A percentile compares a stretch with the other conserved stretches of the same genome.
phyloP scores from a whole-genome alignment of 2,888 invertebrate species.

The Panorpa germanica region DNA sequence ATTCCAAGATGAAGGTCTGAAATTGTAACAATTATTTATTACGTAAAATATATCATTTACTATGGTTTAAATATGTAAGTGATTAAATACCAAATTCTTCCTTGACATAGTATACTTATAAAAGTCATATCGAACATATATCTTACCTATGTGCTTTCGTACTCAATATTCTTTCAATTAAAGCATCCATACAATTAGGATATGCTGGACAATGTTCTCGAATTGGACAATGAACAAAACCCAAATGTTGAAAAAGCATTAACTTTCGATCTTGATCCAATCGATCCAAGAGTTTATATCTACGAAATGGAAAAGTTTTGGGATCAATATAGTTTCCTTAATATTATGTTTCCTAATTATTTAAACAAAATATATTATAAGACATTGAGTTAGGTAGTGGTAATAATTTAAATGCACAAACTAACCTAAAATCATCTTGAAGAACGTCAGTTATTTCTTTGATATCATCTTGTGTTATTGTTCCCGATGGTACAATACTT shows the following conservation, averaged over 20 bases:
- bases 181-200: constrained; percentile 61
- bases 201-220: constrained; percentile 86
- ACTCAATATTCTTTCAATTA: constrained; percentile 50
- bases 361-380: constrained; percentile 3
- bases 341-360: neutral
- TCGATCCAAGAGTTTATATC: constrained; percentile 84
- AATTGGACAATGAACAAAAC: constrained; percentile 90
- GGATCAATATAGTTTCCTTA: neutral
- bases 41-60: no score
- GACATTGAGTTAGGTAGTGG: neutral
- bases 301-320: constrained; percentile 19
- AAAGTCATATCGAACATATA: no score
- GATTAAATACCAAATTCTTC: no score
- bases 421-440: constrained; percentile 75
- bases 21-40: no score
- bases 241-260: constrained; percentile 86
- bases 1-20: constrained; percentile 42
- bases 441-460: constrained; percentile 82
- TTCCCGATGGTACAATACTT: constrained; percentile 72
- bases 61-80: no score
- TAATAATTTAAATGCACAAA: constrained; percentile 5
- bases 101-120: no score
- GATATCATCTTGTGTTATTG: constrained; percentile 86
- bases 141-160: constrained; percentile 40
- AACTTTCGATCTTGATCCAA: constrained; percentile 88